These are phyloP conservation scores for Biston stratarius DNA, from an alignment of 2,888 invertebrate genomes.

Conservation along the genomic window DNA sequence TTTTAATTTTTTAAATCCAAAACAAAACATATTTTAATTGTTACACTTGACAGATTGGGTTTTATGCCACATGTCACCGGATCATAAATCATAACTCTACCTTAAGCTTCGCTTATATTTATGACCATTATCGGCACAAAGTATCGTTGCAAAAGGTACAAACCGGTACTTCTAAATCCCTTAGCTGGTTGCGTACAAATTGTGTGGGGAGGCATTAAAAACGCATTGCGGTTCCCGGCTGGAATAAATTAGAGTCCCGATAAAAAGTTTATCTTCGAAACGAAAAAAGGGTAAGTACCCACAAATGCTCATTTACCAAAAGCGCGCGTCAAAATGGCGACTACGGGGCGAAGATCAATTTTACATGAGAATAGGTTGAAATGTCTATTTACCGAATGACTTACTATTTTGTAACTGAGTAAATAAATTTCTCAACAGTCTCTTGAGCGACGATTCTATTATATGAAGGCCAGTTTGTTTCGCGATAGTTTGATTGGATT, in stretches of 20 bases:
- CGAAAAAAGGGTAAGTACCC: background rate
- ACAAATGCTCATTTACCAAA: constrained; percentile 3
- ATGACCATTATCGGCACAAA: too few species aligned
- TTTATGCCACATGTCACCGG: too few species aligned
- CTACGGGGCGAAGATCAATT: background rate
- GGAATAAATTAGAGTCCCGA: constrained; percentile 27
- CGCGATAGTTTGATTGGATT: constrained; percentile 18
- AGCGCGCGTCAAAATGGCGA: background rate
- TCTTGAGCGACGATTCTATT: constrained; percentile 10
- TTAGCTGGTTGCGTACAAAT: background rate
- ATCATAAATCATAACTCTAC: too few species aligned
- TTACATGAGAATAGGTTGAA: background rate
- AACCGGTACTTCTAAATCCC: too few species aligned
- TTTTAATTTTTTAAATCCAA: too few species aligned
- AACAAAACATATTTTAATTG: too few species aligned
- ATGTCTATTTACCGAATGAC: background rate
- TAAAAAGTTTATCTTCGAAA: constrained; percentile 24
- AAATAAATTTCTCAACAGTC: background rate
- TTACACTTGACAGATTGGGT: too few species aligned
- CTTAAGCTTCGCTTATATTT: too few species aligned
- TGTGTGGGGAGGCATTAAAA: constrained; percentile 13
- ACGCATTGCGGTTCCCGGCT: constrained; percentile 26
- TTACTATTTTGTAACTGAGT: background rate
- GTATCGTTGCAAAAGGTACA: too few species aligned
- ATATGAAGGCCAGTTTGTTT: constrained; percentile 7